Evolutionary conservation across 2,888 invertebrate genomes (phyloP).

Genomic region (Parelbella ahira): DNA sequence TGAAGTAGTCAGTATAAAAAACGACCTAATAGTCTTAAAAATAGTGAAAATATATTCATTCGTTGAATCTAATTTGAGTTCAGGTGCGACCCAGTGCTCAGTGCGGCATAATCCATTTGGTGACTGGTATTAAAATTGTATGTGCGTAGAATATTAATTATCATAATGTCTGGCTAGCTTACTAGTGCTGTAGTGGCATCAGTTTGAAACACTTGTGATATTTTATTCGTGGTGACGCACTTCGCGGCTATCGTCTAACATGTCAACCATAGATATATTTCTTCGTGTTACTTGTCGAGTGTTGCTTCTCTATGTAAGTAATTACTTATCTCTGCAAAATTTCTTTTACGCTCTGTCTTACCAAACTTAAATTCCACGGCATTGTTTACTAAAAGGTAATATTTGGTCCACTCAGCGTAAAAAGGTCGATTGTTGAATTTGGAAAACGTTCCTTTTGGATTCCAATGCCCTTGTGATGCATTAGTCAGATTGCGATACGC

Average conservation of each 20-base stretch:
- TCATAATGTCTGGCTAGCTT: slow-evolving; percentile 13
- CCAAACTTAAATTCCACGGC: too few relatives aligned
- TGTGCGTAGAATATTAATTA: slow-evolving; percentile 20
- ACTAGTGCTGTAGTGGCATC: slow-evolving; percentile 43
- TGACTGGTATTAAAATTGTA: slow-evolving; percentile 11
- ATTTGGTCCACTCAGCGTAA: too few relatives aligned
- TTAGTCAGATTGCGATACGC: slow-evolving; percentile 5
- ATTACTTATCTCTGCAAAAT: background rate
- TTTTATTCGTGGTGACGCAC: slow-evolving; percentile 29
- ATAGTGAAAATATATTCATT: too few relatives aligned
- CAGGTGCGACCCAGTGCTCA: background rate
- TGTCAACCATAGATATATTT: slow-evolving; percentile 46
- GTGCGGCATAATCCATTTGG: slow-evolving; percentile 4
- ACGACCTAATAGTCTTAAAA: background rate
- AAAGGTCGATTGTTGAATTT: too few relatives aligned
- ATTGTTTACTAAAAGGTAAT: too few relatives aligned
- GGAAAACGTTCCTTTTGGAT: too few relatives aligned
- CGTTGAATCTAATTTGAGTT: too few relatives aligned
- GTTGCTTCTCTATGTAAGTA: slow-evolving; percentile 47
- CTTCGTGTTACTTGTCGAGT: slow-evolving; percentile 40
- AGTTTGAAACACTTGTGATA: slow-evolving; percentile 52
- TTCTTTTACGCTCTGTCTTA: background rate
- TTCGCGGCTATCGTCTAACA: slow-evolving; percentile 30
- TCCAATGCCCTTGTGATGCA: slow-evolving; percentile 3
- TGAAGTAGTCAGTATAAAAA: background rate